Base-by-base conservation (phyloP, 2,797 vertebrate species). In the Enteromius paludinosus region DNA sequence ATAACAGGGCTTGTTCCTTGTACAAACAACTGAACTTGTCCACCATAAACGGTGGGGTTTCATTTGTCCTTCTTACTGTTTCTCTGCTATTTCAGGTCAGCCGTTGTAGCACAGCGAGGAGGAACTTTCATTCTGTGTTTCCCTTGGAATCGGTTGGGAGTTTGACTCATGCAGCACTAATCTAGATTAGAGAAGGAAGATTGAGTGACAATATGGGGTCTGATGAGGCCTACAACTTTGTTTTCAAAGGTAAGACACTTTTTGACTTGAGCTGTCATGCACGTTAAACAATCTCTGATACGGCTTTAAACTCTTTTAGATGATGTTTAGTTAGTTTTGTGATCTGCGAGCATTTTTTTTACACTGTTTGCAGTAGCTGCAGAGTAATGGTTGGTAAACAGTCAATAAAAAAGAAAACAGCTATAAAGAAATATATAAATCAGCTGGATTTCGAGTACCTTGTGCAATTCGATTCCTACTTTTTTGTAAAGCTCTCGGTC, bases 191-290 rank as follows among this genome's bases (percentile, higher is more conserved):
- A 49, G 54, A 62, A 82, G 87, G 85, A 87, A 52, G 81, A 87
- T 85, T 70, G 86, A 86, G 88, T 84, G 61, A 92, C 82, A 75
- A 97, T 15, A 83, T 99, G 97, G 95, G 95, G 88, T 92, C 91
- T 45, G 93, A 94, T 41, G 96, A 97, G 77, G 94, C 96, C 82
- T 99, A 98, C 89, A 98, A 98, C 93, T 98, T 98, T 85, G 97
- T 99, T 89, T 99, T 99, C 90, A 99, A 98, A 92, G 97, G 97
- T 98, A 90, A 95, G 96, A 25, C 11, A 38, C 41, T 38, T 56
- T 9, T 86, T 47, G 10, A 54, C 9, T 6, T 25, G 11, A 3
- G 6, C 56, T 4, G 10, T 14, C 20, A 5, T 62, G 28, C 68
- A 5, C 33, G 11, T 41, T 47, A 8, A n/a, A 52, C 18, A 7